phyloP scores from a whole-genome alignment of 2,113 vertebrate genomes.

The Chaenocephalus aceratus region DNA sequence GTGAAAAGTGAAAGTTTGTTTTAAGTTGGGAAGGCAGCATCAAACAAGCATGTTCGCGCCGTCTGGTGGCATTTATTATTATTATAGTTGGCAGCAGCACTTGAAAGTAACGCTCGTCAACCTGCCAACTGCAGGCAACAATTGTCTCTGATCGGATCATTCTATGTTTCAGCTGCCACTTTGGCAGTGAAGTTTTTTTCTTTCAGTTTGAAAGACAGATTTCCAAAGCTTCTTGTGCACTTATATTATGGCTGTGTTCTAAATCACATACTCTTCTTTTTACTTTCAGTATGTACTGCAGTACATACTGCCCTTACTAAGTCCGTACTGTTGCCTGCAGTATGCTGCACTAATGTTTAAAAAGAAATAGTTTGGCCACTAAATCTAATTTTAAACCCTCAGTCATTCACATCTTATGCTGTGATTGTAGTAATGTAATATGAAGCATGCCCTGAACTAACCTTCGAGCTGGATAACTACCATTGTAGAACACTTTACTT shows the following conservation, averaged over 20 bases:
- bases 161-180: conserved; percentile 34
- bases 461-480: too few relatives aligned
- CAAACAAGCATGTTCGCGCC: conserved; percentile 26
- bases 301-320: too few relatives aligned
- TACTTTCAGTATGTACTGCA: too few relatives aligned
- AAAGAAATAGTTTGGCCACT: too few relatives aligned
- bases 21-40: conserved; percentile 31
- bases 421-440: background rate
- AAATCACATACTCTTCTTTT: too few relatives aligned
- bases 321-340: too few relatives aligned
- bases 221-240: background rate
- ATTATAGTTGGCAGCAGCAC: conserved; percentile 48
- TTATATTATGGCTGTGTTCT: background rate
- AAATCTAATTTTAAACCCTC: too few relatives aligned
- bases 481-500: background rate
- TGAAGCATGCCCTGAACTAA: background rate
- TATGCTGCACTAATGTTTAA: too few relatives aligned
- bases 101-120: conserved; percentile 40
- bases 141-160: conserved; percentile 37
- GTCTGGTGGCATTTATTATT: conserved; percentile 24
- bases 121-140: conserved; percentile 52
- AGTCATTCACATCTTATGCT: too few relatives aligned
- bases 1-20: conserved; percentile 40
- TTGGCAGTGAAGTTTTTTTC: conserved; percentile 32
- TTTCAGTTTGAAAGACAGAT: conserved; percentile 40